Evolutionary conservation across 2,113 vertebrate species (phyloP).

Genomic region (Lophius piscatorius): DNA sequence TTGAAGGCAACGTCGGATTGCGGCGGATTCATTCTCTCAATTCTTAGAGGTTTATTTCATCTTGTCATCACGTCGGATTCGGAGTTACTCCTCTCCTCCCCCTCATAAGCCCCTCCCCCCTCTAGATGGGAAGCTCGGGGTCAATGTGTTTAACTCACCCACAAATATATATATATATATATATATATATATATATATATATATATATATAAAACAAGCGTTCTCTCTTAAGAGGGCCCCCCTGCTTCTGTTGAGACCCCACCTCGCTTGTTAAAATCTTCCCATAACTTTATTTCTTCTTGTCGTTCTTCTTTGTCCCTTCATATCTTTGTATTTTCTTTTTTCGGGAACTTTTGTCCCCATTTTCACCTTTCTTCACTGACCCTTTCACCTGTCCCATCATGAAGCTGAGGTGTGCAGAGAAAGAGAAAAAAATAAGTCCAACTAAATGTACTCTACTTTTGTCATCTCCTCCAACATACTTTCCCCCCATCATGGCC

Average conservation of each 20-base stretch:
- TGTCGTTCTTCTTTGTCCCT: background rate
- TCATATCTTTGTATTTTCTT: background rate
- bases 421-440: slow-evolving; percentile 16
- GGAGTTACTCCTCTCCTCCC: background rate
- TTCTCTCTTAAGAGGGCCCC: slow-evolving; percentile 28
- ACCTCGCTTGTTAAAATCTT: slow-evolving; percentile 54
- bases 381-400: slow-evolving; percentile 32
- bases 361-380: background rate
- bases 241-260: slow-evolving; percentile 34
- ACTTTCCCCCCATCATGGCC: slow-evolving; percentile 37
- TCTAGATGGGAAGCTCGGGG: slow-evolving; percentile 32
- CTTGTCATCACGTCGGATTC: slow-evolving; percentile 19
- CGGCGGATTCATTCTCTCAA: slow-evolving; percentile 13
- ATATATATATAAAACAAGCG: too few relatives aligned
- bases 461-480: slow-evolving; percentile 71
- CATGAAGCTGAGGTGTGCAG: slow-evolving; percentile 44
- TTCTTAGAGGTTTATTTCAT: slow-evolving; percentile 6
- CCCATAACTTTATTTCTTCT: slow-evolving; percentile 8
- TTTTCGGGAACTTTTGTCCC: background rate
- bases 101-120: slow-evolving; percentile 2
- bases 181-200: too few relatives aligned
- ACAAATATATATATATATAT: slow-evolving; percentile 35
- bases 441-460: slow-evolving; percentile 37
- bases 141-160: slow-evolving; percentile 58
- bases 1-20: slow-evolving; percentile 24